phyloP scores from a whole-genome alignment of 2,797 vertebrate genomes.

The Balearica regulorum region DNA sequence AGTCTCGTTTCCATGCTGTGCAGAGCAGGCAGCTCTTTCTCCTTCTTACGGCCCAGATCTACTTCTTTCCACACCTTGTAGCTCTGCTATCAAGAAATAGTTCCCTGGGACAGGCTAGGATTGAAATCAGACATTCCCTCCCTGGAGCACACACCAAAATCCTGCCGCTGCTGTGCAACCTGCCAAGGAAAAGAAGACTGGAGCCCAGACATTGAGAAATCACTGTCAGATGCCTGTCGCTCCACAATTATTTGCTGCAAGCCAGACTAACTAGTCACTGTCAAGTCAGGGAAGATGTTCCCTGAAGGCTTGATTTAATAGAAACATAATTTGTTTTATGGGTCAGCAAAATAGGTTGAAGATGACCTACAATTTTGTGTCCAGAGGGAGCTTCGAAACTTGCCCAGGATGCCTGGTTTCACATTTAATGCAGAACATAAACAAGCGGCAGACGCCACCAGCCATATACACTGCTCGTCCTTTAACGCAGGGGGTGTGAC shows the following conservation, averaged over 20 bases:
- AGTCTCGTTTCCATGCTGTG: background rate
- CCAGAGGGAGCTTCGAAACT: background rate
- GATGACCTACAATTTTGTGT: background rate
- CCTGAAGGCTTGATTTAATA: background rate
- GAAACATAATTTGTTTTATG: background rate
- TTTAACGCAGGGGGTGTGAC: background rate
- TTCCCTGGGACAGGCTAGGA: background rate
- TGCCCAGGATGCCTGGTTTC: background rate
- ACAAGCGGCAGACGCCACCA: background rate
- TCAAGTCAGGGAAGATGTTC: background rate
- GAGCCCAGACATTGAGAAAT: background rate
- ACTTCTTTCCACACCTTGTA: background rate
- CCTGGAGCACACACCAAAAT: background rate
- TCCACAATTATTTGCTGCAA: background rate
- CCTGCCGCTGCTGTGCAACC: background rate
- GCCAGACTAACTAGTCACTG: background rate
- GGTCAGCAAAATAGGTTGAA: background rate
- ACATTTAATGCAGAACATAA: background rate
- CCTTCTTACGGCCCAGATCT: background rate
- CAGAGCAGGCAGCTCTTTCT: background rate
- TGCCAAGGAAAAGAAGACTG: background rate
- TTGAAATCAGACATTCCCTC: background rate
- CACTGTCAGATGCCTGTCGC: background rate
- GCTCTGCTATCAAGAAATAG: background rate
- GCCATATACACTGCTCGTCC: background rate